Percentiles rank a stretch among this genome's conserved stretches.
phyloP scores from a whole-genome alignment of 2,888 invertebrate genomes.

The Dinocampus coccinellae region DNA sequence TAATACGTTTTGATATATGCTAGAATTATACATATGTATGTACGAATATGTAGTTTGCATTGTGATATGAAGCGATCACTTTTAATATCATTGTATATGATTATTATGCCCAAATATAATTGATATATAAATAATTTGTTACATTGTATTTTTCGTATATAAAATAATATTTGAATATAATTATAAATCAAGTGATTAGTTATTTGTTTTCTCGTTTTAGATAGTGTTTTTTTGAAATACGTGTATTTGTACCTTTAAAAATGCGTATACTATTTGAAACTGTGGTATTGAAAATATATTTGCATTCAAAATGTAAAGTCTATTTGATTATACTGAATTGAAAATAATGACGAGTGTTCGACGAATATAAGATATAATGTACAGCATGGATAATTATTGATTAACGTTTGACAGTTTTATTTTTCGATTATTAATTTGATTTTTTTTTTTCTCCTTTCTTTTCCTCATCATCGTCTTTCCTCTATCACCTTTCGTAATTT shows the following conservation, averaged over 20 bases:
- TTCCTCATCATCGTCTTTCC: too few relatives aligned
- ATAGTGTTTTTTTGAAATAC: too few relatives aligned
- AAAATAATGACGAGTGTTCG: constrained; percentile 21
- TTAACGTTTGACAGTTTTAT: constrained; percentile 19
- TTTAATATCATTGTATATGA: not conserved
- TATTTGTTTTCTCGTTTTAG: too few relatives aligned
- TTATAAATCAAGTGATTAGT: too few relatives aligned
- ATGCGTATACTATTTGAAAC: not conserved
- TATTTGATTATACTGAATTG: constrained; percentile 26
- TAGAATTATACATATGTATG: not conserved
- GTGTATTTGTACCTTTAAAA: too few relatives aligned
- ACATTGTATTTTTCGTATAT: not conserved
- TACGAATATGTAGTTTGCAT: not conserved
- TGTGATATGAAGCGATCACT: not conserved
- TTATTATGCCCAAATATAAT: not conserved
- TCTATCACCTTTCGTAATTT: too few relatives aligned
- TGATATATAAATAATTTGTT: not conserved
- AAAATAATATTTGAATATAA: not conserved
- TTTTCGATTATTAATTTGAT: constrained; percentile 30
- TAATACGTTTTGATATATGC: not conserved
- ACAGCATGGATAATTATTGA: constrained; percentile 10
- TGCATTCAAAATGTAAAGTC: not conserved
- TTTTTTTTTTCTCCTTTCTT: constrained; percentile 32
- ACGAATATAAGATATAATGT: constrained; percentile 16
- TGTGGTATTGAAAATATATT: not conserved